Base-by-base conservation (phyloP, 2,888 invertebrate species). In the Tetropium fuscum region DNA sequence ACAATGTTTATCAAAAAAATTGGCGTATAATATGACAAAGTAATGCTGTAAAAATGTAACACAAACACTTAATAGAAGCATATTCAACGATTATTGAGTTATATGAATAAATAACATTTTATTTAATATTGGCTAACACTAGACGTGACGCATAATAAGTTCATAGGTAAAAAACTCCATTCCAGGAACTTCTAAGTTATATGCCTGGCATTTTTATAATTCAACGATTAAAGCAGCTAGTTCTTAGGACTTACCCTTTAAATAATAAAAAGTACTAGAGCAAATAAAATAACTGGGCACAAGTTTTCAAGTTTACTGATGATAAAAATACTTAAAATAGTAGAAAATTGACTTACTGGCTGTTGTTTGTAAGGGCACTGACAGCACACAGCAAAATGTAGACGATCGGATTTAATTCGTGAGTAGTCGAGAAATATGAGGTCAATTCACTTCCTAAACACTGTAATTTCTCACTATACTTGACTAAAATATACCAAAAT, bases 341-440 rank as follows among this genome's bases (percentile, higher is more conserved):
- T 72, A 65, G 75, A 80, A 77, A 79, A 78, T 77, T 80, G 81
- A 84, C 83, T 84, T 82, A 83, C 84, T 78, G 82, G 81, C 80
- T 83, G 82, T 83, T 83, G 83, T 83, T 82, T 82, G 82, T 80
- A 81, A 78, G 78, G 58, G 66, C 63, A 70, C 68, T 70, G 70
- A 71, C 70, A 68, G 68, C 60, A 58, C 60, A 63, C 53, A 59
- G 59, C 60, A 54, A 55, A 47, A 44, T 47, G 47, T 58, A 53
- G 40, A 30, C 27, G 57, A 40, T 57, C 57, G 53, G 53, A 8
- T 40, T 25, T 36, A 10, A 2, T 51, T 64, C 67, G 67, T 60
- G 25, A 10, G 51, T 51, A 20, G 30, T 67, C 67, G 67, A 49
- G 27, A 11, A 60, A 48, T 53, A 34, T 1, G 7, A 15, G 19